Evolutionary conservation across 2,797 vertebrate genomes (phyloP).

Genomic region (Microtus obscurus): DNA sequence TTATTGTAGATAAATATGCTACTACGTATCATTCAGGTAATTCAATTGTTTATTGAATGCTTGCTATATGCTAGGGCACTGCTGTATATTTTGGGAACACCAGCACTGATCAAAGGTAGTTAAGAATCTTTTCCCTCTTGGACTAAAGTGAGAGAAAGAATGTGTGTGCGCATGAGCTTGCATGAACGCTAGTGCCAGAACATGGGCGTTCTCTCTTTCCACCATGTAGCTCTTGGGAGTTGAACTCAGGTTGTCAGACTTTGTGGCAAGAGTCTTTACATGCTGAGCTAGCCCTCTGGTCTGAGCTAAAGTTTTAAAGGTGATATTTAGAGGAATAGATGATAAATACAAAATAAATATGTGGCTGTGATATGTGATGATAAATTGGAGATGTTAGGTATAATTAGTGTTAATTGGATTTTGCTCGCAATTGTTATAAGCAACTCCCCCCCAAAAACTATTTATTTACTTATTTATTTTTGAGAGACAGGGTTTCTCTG

Average conservation of each 20-base stretch:
- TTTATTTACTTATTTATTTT: neutral
- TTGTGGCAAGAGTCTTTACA: neutral
- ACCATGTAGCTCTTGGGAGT: neutral
- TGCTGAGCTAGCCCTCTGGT: neutral
- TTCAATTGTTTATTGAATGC: neutral
- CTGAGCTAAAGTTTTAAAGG: constrained; percentile 35
- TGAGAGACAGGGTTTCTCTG: neutral
- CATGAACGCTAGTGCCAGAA: neutral
- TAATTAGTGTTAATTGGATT: constrained; percentile 35
- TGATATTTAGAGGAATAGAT: neutral
- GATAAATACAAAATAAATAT: constrained; percentile 18
- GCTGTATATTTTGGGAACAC: neutral
- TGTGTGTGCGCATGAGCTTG: neutral
- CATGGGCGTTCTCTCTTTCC: neutral
- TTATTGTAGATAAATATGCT: constrained; percentile 45
- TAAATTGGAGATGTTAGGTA: constrained; percentile 7
- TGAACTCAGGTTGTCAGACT: neutral
- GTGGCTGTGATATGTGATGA: neutral
- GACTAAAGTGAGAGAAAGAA: too few relatives aligned
- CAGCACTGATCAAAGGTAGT: constrained; percentile 5
- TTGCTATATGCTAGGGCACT: neutral
- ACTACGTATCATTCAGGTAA: neutral
- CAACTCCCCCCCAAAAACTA: neutral
- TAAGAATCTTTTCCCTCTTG: neutral
- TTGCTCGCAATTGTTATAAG: neutral